phyloP scores from a whole-genome alignment of 2,888 invertebrate species.

The Drosophila sordidapex region DNA sequence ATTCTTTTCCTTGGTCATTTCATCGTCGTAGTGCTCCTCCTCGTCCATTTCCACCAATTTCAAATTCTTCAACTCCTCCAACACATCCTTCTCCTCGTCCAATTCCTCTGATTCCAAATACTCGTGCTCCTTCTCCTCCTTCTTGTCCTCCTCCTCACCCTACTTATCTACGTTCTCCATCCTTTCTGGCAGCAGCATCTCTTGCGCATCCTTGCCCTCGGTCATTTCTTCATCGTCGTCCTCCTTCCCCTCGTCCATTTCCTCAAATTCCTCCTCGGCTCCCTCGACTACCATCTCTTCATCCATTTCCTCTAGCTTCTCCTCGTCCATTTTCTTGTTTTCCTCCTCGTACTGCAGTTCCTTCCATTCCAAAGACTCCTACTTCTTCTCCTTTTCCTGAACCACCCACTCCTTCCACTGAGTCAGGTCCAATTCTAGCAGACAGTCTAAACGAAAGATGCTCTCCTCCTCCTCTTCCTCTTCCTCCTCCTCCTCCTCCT shows the following conservation, averaged over 20 bases:
- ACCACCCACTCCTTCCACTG: too few relatives aligned
- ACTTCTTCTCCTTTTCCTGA: too few relatives aligned
- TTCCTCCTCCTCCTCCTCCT: neutral
- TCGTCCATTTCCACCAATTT: neutral
- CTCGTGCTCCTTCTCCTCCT: neutral
- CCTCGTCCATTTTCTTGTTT: too few relatives aligned
- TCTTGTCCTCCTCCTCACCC: neutral
- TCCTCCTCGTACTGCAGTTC: too few relatives aligned
- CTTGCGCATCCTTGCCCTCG: neutral
- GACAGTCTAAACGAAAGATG: accelerated
- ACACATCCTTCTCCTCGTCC: neutral
- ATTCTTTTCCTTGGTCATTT: neutral
- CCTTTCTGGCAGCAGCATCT: neutral
- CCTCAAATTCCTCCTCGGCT: neutral
- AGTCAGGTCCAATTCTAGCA: too few relatives aligned
- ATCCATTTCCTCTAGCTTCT: too few relatives aligned
- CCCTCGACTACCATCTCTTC: too few relatives aligned
- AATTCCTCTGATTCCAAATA: neutral
- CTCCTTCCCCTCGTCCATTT: neutral
- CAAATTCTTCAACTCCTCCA: too few relatives aligned
- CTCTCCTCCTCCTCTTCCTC: neutral
- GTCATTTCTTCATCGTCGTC: neutral
- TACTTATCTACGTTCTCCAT: neutral
- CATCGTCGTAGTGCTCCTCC: neutral
- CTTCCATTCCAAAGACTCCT: too few relatives aligned